phyloP scores from a whole-genome alignment of 1,140 invertebrate species.

The Scaptomyza pallida region DNA sequence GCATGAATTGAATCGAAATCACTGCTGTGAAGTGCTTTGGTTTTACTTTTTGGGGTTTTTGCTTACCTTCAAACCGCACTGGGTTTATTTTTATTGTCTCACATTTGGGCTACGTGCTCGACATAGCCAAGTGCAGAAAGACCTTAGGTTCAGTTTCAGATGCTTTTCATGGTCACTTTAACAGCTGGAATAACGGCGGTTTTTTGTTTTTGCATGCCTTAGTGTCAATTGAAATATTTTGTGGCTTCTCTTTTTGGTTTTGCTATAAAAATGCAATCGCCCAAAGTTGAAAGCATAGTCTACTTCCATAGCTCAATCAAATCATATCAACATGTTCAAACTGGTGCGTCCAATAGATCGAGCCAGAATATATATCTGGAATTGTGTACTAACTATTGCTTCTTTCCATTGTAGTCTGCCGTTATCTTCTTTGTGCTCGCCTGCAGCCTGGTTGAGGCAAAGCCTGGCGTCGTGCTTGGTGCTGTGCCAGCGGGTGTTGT shows the following conservation, averaged over 20 bases:
- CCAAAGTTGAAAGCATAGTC: conserved; percentile 45
- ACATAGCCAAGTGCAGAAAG: conserved; percentile 23
- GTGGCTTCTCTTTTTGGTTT: not conserved
- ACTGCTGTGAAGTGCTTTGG: not conserved
- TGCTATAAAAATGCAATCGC: conserved; percentile 61
- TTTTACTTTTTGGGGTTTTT: not conserved
- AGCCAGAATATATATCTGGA: not conserved
- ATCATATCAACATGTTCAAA: conserved; percentile 78
- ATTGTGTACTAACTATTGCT: not conserved
- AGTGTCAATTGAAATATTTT: not conserved
- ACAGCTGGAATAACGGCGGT: conserved; percentile 31
- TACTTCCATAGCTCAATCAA: conserved; percentile 59
- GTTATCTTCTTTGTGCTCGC: conserved; percentile 66
- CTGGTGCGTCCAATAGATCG: conserved; percentile 48
- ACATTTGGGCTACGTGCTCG: conserved; percentile 50
- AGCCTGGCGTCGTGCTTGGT: conserved; percentile 63
- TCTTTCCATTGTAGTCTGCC: conserved; percentile 53
- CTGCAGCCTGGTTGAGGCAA: conserved; percentile 65
- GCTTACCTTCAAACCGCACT: conserved; percentile 48
- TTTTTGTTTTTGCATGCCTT: conserved; percentile 33
- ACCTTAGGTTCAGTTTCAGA: conserved; percentile 5
- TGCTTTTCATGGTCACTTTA: conserved; percentile 52
- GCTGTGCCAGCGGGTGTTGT: conserved; percentile 71
- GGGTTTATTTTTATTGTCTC: conserved; percentile 56
- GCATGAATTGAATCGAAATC: conserved; percentile 1